These are phyloP conservation scores for Apogon talboti DNA, from an alignment of 2,797 vertebrate species.

Conservation along the genomic window DNA sequence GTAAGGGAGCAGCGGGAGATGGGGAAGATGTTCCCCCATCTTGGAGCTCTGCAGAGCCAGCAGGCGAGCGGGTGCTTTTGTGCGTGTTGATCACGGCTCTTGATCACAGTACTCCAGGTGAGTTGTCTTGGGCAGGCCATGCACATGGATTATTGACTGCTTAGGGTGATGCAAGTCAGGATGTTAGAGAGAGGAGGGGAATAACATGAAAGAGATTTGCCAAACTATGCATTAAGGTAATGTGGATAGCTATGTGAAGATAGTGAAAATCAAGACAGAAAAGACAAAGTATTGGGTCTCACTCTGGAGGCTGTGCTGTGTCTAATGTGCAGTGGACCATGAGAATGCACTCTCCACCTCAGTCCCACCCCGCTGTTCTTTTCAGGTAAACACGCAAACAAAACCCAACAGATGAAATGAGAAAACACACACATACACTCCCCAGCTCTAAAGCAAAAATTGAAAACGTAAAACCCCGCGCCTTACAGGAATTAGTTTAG, in stretches of 20 bases:
- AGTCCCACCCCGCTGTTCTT: slow-evolving; percentile 68
- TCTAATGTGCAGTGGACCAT: slow-evolving; percentile 57
- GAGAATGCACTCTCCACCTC: slow-evolving; percentile 61
- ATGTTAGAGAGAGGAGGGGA: slow-evolving; percentile 3
- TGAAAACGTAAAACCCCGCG: slow-evolving; percentile 17
- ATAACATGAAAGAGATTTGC: slow-evolving; percentile 16
- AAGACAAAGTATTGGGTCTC: slow-evolving; percentile 34
- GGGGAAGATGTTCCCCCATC: slow-evolving; percentile 15
- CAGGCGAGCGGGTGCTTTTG: slow-evolving; percentile 32
- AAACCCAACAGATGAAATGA: slow-evolving; percentile 43
- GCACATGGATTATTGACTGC: slow-evolving; percentile 68
- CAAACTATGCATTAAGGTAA: slow-evolving; percentile 2
- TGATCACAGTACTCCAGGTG: slow-evolving; percentile 60
- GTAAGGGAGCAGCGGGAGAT: neutral
- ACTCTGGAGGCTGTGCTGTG: slow-evolving; percentile 53
- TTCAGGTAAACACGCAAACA: slow-evolving; percentile 65
- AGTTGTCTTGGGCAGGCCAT: slow-evolving; percentile 61
- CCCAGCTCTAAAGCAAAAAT: neutral
- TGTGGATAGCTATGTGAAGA: neutral
- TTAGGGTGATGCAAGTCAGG: slow-evolving; percentile 19
- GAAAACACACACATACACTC: slow-evolving; percentile 14
- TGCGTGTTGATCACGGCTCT: slow-evolving; percentile 58
- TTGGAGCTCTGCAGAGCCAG: slow-evolving; percentile 41
- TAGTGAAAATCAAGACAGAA: slow-evolving; percentile 9
- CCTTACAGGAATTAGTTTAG: slow-evolving; percentile 15